phyloP scores from a whole-genome alignment of 1,140 invertebrate genomes.

The Drosophila guanche region DNA sequence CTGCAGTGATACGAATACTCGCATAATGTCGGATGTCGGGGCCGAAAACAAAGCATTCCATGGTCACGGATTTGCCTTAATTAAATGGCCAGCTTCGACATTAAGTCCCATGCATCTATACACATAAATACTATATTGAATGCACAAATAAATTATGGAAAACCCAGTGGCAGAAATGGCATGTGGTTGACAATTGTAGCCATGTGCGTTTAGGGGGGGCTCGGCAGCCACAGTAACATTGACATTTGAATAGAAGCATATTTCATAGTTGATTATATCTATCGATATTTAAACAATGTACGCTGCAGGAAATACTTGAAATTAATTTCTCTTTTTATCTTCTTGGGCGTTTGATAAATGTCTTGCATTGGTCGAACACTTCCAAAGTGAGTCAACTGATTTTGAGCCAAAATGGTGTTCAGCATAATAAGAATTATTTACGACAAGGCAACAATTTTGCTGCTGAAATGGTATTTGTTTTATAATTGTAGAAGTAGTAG shows the following conservation, averaged over 20 bases:
- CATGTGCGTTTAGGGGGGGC: background rate
- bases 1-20: slow-evolving; percentile 24
- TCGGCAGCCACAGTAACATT: slow-evolving; percentile 1
- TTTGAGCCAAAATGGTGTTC: no score
- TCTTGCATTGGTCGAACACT: no score
- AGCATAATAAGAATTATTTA: no score
- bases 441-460: no score
- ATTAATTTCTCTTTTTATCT: slow-evolving; percentile 1
- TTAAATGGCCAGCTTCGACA: slow-evolving; percentile 50
- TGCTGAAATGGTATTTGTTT: no score
- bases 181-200: slow-evolving; percentile 24
- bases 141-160: slow-evolving; percentile 48
- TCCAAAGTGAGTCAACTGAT: no score
- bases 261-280: slow-evolving; percentile 36
- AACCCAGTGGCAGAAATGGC: slow-evolving; percentile 39
- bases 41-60: slow-evolving; percentile 16
- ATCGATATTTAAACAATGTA: slow-evolving; percentile 24
- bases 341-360: background rate
- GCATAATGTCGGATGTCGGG: slow-evolving; percentile 9
- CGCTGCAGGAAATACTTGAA: background rate
- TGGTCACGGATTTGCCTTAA: slow-evolving; percentile 49
- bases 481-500: no score
- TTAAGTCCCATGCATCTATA: slow-evolving; percentile 45
- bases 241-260: slow-evolving; percentile 31
- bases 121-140: background rate